These are phyloP conservation scores for Frieseomelitta varia DNA, from an alignment of 1,140 invertebrate species.

Conservation along the genomic window DNA sequence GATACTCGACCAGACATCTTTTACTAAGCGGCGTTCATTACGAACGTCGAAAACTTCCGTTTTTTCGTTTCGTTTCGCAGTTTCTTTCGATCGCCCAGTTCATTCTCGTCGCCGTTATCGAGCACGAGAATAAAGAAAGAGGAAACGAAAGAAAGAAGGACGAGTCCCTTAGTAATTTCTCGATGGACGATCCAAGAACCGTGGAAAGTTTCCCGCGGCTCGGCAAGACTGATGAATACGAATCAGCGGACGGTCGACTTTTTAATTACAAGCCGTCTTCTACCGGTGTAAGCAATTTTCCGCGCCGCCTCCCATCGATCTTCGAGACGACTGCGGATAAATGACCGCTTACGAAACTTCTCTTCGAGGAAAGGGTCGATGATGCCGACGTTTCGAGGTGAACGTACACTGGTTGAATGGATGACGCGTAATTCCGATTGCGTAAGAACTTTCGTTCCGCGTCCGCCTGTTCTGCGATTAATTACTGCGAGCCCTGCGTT, in stretches of 20 bases:
- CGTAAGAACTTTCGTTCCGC: conserved; percentile 17
- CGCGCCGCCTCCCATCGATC: conserved; percentile 38
- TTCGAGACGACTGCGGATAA: conserved; percentile 32
- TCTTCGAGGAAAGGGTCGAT: conserved; percentile 4
- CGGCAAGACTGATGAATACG: conserved; percentile 54
- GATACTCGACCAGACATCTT: neutral
- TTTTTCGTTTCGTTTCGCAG: neutral
- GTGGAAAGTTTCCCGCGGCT: conserved; percentile 35
- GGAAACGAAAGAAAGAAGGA: no score
- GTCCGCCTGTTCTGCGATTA: neutral
- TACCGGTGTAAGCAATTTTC: conserved; percentile 55
- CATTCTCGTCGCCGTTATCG: neutral
- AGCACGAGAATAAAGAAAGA: no score
- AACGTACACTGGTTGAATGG: neutral
- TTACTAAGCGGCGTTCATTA: neutral
- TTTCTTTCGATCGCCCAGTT: neutral
- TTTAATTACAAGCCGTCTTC: conserved; percentile 48
- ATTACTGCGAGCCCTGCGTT: neutral
- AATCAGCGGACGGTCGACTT: conserved; percentile 51
- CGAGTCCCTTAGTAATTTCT: conserved; percentile 4
- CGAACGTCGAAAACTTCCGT: neutral
- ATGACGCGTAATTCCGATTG: conserved; percentile 41
- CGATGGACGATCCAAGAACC: neutral
- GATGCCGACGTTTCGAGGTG: neutral
- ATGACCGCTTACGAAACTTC: conserved; percentile 39